phyloP scores from a whole-genome alignment of 2,888 invertebrate genomes.

The Vesta saturnalis region DNA sequence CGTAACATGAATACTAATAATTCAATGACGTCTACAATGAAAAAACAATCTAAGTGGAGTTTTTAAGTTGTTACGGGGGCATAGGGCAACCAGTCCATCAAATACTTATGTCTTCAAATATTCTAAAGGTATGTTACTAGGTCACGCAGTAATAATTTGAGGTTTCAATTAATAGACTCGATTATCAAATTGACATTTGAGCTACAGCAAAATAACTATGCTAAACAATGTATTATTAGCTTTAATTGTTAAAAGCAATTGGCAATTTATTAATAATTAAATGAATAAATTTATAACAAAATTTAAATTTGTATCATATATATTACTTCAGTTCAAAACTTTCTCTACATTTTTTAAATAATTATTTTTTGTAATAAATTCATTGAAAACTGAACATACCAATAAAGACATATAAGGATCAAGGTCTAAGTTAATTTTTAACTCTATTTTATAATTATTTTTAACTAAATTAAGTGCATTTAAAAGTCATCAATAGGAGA shows the following conservation, averaged over 20 bases:
- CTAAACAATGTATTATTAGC: background rate
- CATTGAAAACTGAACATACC: no score
- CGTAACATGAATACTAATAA: background rate
- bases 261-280: background rate
- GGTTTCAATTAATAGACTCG: slow-evolving; percentile 11
- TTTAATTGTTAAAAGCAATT: background rate
- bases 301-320: no score
- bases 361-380: no score
- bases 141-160: slow-evolving; percentile 7
- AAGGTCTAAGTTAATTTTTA: no score
- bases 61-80: slow-evolving; percentile 39
- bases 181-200: slow-evolving; percentile 8
- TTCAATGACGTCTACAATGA: background rate
- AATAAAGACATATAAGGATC: no score
- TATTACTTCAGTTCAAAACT: no score
- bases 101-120: slow-evolving; percentile 23
- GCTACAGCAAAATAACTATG: slow-evolving; percentile 7
- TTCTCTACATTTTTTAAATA: no score
- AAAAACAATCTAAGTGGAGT: slow-evolving; percentile 42
- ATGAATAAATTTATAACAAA: background rate
- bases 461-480: no score
- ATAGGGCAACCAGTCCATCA: slow-evolving; percentile 41
- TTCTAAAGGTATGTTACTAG: slow-evolving; percentile 22
- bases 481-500: no score
- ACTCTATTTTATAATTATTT: no score